Conservation (phyloP, 2,888 invertebrate genomes). For the Phengaris arion region DNA sequence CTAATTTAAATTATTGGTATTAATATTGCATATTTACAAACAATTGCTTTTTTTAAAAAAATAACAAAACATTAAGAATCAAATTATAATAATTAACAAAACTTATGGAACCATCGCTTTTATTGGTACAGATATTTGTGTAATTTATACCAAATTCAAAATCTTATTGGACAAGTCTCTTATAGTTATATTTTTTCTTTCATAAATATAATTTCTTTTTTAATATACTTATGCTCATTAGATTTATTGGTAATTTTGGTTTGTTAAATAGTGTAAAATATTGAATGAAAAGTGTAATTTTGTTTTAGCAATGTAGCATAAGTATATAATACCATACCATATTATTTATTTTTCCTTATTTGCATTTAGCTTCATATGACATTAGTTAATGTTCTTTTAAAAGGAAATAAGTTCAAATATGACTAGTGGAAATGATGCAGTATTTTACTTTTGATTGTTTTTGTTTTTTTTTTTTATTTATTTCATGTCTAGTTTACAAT, state of each 20-base stretch:
- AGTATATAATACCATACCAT: not conserved
- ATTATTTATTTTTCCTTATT: not conserved
- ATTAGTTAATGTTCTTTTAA: not conserved
- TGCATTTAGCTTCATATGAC: not conserved
- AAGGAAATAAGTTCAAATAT: conserved; percentile 5
- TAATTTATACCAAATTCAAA: conserved; percentile 22
- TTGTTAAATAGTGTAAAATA: not conserved
- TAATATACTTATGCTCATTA: conserved; percentile 15
- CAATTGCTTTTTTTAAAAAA: conserved; percentile 40
- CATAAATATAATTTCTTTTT: not conserved
- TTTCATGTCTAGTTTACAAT: not conserved
- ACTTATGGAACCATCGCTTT: conserved; percentile 28
- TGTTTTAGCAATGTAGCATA: not conserved
- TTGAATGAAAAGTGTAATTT: not conserved
- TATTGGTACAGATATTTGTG: conserved; percentile 33
- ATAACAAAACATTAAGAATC: conserved; percentile 8
- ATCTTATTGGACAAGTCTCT: not conserved
- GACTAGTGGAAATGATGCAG: conserved; percentile 21
- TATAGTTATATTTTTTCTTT: not conserved
- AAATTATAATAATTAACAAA: conserved; percentile 5
- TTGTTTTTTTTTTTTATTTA: not conserved
- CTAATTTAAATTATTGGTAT: conserved; percentile 8
- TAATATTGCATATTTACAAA: not conserved
- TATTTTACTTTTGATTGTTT: conserved; percentile 26
- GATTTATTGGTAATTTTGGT: not conserved